Evolutionary conservation across 2,888 invertebrate genomes (phyloP).

Genomic region (Euzetes globulus): DNA sequence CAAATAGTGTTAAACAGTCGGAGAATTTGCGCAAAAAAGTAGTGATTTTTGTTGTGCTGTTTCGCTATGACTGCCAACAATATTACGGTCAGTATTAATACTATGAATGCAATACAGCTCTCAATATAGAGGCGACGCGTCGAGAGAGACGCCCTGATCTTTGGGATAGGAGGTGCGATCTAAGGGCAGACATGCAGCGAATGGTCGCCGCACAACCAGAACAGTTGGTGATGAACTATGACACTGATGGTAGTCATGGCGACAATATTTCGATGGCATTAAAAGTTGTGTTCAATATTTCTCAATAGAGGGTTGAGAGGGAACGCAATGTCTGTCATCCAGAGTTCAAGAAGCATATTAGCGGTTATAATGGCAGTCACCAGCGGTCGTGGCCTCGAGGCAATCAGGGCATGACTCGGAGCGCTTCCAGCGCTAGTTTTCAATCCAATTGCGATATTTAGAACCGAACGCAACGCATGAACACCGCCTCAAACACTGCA

Average conservation of each 20-base stretch:
- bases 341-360: slow-evolving; percentile 10
- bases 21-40: too few species aligned
- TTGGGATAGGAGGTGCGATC: slow-evolving; percentile 25
- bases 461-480: slow-evolving; percentile 11
- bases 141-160: slow-evolving; percentile 16
- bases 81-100: neutral
- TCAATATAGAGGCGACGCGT: slow-evolving; percentile 8
- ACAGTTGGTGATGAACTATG: neutral
- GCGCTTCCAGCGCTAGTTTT: neutral
- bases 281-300: too few species aligned
- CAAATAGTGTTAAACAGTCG: neutral
- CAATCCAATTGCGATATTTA: neutral
- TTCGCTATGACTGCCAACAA: too few species aligned
- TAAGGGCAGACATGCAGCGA: slow-evolving; percentile 15
- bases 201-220: neutral
- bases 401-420: slow-evolving; percentile 26
- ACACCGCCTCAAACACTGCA: slow-evolving; percentile 2
- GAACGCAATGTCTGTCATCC: neutral
- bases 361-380: neutral
- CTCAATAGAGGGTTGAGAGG: too few species aligned
- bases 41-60: neutral
- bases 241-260: slow-evolving; percentile 18
- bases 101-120: neutral
- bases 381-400: slow-evolving; percentile 21
- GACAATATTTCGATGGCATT: neutral